A percentile compares a stretch with the other conserved stretches of the same genome.
phyloP scores from a whole-genome alignment of 2,113 vertebrate species.

The Forbesichthys agassizii region DNA sequence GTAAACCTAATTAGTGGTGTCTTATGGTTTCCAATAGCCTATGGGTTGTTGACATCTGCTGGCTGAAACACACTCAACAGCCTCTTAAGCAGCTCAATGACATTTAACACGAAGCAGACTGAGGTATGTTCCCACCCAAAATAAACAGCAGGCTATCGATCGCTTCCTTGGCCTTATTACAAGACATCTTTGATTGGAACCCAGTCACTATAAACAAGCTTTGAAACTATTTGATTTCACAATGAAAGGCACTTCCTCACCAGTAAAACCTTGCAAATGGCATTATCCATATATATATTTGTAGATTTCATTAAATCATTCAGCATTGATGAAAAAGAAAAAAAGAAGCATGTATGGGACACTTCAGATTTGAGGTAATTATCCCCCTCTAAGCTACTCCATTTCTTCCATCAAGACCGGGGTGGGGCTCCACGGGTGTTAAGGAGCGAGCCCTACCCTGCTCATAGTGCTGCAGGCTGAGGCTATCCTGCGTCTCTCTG shows the following conservation, averaged over 20 bases:
- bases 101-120: no score
- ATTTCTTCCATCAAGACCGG: neutral
- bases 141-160: no score
- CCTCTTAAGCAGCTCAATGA: no score
- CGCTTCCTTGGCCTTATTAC: no score
- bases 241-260: neutral
- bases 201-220: neutral
- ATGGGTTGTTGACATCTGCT: no score
- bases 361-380: slow-evolving; percentile 18
- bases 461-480: neutral
- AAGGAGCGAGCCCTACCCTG: slow-evolving; percentile 30
- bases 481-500: neutral
- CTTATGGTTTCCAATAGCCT: no score
- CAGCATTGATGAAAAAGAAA: neutral
- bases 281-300: neutral
- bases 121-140: no score
- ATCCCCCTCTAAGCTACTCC: neutral
- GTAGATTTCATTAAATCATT: neutral
- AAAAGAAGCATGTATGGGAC: neutral
- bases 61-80: no score
- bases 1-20: no score
- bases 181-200: no score
- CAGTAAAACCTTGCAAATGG: no score
- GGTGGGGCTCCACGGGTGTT: neutral
- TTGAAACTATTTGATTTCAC: neutral